Evolutionary conservation across 2,113 vertebrate genomes (phyloP).

Genomic region (Podilymbus podiceps): DNA sequence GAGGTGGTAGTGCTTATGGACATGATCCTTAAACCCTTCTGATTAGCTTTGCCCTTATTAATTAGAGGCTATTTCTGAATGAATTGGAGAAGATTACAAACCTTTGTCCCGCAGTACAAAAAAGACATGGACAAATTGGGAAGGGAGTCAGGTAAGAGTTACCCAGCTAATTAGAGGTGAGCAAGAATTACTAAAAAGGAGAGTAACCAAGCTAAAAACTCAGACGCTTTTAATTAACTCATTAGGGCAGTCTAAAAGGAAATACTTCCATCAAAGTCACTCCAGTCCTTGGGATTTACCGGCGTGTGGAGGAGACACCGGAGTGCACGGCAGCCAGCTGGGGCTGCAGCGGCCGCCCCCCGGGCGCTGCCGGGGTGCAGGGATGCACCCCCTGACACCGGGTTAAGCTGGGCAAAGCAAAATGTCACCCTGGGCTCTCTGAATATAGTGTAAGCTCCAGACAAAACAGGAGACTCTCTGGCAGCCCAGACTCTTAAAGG

Average conservation of each 20-base stretch:
- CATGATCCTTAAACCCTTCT: neutral
- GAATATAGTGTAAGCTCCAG: fast-evolving
- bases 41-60: neutral
- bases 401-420: no score
- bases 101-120: neutral
- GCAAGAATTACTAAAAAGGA: neutral
- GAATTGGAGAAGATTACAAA: neutral
- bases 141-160: neutral
- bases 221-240: neutral
- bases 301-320: fast-evolving
- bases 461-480: fast-evolving
- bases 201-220: neutral
- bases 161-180: neutral
- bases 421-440: fast-evolving
- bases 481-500: neutral
- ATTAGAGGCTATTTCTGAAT: neutral
- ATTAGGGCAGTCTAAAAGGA: neutral
- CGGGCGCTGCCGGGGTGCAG: no score
- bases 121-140: neutral
- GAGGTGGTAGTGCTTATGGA: neutral
- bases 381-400: no score
- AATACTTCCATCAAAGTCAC: neutral
- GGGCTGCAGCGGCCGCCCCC: fast-evolving
- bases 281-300: neutral
- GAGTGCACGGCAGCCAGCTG: fast-evolving